Conservation (phyloP, 2,888 invertebrate genomes). For the Dendrolimus pini region DNA sequence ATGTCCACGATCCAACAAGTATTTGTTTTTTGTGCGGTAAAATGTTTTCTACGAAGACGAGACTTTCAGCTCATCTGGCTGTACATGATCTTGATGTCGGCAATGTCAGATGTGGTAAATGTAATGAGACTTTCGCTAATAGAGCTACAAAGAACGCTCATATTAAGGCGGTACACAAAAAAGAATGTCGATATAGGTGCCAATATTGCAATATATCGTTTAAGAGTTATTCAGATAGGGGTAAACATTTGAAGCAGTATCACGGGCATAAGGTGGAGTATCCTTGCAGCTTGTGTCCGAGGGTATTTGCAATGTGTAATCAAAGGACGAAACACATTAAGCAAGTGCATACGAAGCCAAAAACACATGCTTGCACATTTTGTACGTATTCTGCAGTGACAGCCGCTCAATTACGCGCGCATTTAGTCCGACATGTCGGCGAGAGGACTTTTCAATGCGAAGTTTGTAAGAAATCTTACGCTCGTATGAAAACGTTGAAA, state of each 20-base stretch:
- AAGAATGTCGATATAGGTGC: conserved; percentile 21
- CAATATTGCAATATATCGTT: conserved; percentile 49
- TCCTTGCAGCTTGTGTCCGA: conserved; percentile 49
- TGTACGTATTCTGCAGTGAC: conserved; percentile 50
- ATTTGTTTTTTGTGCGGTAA: conserved; percentile 63
- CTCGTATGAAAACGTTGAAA: conserved; percentile 42
- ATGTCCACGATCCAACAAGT: conserved; percentile 54
- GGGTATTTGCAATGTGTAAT: conserved; percentile 50
- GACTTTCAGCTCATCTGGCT: conserved; percentile 47
- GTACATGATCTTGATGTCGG: conserved; percentile 32
- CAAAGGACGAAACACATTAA: conserved; percentile 53
- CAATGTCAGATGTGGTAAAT: conserved; percentile 43
- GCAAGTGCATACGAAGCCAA: conserved; percentile 49
- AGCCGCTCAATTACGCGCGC: conserved; percentile 39
- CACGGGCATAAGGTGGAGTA: conserved; percentile 52
- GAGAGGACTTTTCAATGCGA: conserved; percentile 53
- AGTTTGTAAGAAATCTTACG: conserved; percentile 60
- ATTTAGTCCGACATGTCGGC: conserved; percentile 48
- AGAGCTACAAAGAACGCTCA: conserved; percentile 40
- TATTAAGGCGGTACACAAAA: conserved; percentile 34
- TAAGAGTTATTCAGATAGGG: conserved; percentile 43
- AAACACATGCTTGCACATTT: conserved; percentile 39
- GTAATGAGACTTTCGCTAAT: conserved; percentile 39
- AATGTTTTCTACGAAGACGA: conserved; percentile 40
- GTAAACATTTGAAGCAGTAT: conserved; percentile 37